Evolutionary conservation across 2,888 invertebrate genomes (phyloP).

Genomic region (Tachina lurida): DNA sequence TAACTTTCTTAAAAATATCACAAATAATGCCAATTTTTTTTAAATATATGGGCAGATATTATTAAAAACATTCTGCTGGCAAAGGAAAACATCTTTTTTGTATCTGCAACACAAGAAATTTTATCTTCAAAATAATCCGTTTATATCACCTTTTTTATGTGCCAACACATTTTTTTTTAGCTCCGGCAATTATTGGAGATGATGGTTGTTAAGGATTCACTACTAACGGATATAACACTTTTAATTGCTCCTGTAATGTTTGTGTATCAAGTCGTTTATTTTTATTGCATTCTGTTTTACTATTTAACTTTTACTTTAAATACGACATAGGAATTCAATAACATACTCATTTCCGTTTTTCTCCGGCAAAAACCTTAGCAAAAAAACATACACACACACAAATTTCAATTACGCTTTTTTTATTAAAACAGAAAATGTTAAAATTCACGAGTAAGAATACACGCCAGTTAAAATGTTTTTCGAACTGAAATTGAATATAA

Average conservation of each 20-base stretch:
- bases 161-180: too few relatives aligned
- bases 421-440: too few relatives aligned
- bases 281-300: background rate
- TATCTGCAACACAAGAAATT: too few relatives aligned
- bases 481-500: background rate
- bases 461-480: background rate
- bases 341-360: constrained; percentile 8
- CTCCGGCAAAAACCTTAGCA: background rate
- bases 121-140: too few relatives aligned
- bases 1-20: too few relatives aligned
- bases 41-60: too few relatives aligned
- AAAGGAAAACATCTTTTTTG: background rate
- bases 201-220: background rate
- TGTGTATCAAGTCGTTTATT: background rate
- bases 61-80: background rate
- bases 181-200: background rate
- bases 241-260: background rate
- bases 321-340: constrained; percentile 26
- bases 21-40: too few relatives aligned
- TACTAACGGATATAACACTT: background rate
- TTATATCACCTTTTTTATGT: too few relatives aligned
- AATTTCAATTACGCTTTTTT: constrained; percentile 7
- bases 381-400: background rate
- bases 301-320: background rate
- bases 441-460: background rate